These are phyloP conservation scores for Tenthredo distinguenda DNA, from an alignment of 2,888 invertebrate genomes.

Conservation along the genomic window DNA sequence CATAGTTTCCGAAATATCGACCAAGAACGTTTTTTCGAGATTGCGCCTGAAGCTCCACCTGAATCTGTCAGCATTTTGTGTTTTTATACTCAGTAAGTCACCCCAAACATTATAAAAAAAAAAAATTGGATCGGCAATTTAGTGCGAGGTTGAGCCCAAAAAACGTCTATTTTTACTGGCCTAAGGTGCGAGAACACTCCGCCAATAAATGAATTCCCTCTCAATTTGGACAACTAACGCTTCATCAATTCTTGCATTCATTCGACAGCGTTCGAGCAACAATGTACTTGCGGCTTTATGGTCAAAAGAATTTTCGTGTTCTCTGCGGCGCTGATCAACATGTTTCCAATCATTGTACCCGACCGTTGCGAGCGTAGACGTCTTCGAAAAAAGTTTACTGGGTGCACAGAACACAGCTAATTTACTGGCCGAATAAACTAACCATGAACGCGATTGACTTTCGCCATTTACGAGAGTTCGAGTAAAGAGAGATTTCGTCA, in stretches of 20 bases:
- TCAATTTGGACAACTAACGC: not conserved
- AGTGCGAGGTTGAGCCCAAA: no score
- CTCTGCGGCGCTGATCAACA: slow-evolving; percentile 26
- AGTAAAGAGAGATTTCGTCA: slow-evolving; percentile 1
- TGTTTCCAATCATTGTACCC: not conserved
- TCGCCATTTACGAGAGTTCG: slow-evolving; percentile 8
- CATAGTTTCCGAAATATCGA: no score
- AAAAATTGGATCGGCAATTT: no score
- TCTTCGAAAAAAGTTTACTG: not conserved
- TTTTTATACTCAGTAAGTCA: no score
- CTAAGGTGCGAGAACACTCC: not conserved
- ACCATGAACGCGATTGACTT: slow-evolving; percentile 14
- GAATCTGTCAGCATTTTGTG: no score
- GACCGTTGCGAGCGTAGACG: not conserved
- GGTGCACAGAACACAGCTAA: slow-evolving; percentile 11
- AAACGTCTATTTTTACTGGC: no score
- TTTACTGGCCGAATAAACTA: slow-evolving; percentile 2
- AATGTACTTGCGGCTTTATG: slow-evolving; percentile 10
- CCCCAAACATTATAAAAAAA: no score
- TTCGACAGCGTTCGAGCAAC: not conserved
- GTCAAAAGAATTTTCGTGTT: slow-evolving; percentile 16
- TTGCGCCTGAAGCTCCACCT: no score
- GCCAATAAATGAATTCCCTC: slow-evolving; percentile 43
- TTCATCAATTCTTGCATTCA: not conserved
- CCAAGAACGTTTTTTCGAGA: no score